These are phyloP conservation scores for Ginglymostoma cirratum DNA, from an alignment of 2,113 vertebrate genomes.

Conservation along the genomic window DNA sequence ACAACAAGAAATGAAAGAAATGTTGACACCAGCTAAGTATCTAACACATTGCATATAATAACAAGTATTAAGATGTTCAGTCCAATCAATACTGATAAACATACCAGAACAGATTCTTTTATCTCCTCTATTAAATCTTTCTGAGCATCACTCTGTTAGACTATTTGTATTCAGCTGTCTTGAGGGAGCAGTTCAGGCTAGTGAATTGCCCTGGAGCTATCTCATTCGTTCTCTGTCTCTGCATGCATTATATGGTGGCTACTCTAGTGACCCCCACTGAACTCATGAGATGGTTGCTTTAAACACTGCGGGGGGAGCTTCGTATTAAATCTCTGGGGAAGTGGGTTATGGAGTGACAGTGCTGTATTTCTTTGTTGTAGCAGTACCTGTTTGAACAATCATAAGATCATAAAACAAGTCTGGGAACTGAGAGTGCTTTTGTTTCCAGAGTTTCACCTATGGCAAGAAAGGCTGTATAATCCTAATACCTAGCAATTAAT, in stretches of 20 bases:
- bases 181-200: background rate
- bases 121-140: background rate
- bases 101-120: background rate
- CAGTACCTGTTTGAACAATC: background rate
- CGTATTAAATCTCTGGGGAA: background rate
- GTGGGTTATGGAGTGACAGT: background rate
- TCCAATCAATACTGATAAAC: background rate
- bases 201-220: background rate
- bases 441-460: conserved; percentile 17
- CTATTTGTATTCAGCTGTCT: background rate
- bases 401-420: background rate
- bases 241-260: background rate
- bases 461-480: background rate
- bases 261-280: background rate
- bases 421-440: background rate
- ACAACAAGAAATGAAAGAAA: background rate
- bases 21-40: background rate
- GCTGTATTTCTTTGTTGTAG: background rate
- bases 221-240: background rate
- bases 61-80: background rate
- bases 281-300: background rate
- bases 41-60: background rate
- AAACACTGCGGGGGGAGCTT: background rate
- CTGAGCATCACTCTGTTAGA: background rate
- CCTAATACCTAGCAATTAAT: conserved; percentile 22